phyloP scores from a whole-genome alignment of 2,888 invertebrate species.

The Punctoribates punctum region DNA sequence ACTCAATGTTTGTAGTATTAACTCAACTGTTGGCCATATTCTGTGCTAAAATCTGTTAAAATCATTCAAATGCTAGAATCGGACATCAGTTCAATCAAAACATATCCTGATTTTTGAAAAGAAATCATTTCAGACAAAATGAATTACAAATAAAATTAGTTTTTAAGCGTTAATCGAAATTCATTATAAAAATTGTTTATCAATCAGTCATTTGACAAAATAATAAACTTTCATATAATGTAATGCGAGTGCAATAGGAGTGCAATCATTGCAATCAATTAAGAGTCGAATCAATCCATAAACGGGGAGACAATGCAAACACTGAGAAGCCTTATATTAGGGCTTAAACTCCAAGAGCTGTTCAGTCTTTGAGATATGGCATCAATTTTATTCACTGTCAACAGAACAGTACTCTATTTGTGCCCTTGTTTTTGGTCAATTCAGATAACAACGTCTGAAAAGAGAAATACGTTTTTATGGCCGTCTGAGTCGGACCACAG shows the following conservation, averaged over 20 bases:
- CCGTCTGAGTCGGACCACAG: conserved; percentile 1
- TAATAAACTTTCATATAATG: background rate
- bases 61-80: background rate
- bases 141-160: background rate
- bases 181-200: conserved; percentile 8
- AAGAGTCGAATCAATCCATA: background rate
- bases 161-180: background rate
- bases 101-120: background rate
- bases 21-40: conserved; percentile 1
- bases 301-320: background rate
- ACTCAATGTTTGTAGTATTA: background rate
- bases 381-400: conserved; percentile 37
- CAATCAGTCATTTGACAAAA: background rate
- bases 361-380: conserved; percentile 1
- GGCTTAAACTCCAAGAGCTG: background rate
- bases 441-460: conserved; percentile 14
- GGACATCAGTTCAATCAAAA: background rate
- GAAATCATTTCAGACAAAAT: no score
- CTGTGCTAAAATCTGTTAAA: background rate
- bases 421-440: conserved; percentile 32
- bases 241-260: background rate
- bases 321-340: background rate
- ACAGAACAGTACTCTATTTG: conserved; percentile 24
- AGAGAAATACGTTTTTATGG: conserved; percentile 12
- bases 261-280: conserved; percentile 7